Conservation (phyloP, 2,888 invertebrate genomes). For the Onchidella celtica region DNA sequence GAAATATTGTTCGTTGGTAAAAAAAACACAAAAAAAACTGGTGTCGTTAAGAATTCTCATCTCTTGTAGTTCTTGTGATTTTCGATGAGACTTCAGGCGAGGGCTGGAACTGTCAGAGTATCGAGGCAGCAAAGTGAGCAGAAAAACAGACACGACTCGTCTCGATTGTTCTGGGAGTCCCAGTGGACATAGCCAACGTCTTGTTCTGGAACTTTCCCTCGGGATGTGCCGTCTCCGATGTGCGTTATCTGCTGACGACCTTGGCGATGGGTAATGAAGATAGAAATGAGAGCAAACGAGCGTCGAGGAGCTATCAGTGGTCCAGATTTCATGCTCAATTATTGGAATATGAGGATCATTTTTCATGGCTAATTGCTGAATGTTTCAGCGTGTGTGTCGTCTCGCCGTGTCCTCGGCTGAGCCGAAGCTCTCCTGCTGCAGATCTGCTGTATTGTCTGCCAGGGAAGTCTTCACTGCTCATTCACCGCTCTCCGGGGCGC, state of each 20-base stretch:
- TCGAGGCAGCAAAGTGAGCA: too few relatives aligned
- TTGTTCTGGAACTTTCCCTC: too few relatives aligned
- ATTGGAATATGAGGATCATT: slow-evolving; percentile 63
- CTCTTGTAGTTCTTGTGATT: too few relatives aligned
- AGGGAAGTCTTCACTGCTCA: neutral
- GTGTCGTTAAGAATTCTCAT: too few relatives aligned
- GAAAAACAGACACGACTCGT: too few relatives aligned
- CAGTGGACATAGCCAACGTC: too few relatives aligned
- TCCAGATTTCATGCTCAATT: slow-evolving; percentile 57
- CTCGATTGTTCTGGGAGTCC: too few relatives aligned
- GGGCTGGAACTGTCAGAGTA: too few relatives aligned
- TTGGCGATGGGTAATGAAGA: slow-evolving; percentile 30
- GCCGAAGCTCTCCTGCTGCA: slow-evolving; percentile 1
- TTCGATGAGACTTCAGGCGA: too few relatives aligned
- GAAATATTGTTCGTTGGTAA: too few relatives aligned
- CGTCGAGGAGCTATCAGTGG: slow-evolving; percentile 56
- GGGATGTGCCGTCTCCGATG: too few relatives aligned
- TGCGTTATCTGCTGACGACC: slow-evolving; percentile 1
- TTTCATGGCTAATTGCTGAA: slow-evolving; percentile 46
- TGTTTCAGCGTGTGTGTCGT: neutral
- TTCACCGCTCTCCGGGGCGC: neutral
- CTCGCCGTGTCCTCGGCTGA: neutral
- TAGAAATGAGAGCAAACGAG: slow-evolving; percentile 17
- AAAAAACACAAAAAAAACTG: too few relatives aligned
- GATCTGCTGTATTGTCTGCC: slow-evolving; percentile 19